Evolutionary conservation across 2,797 vertebrate genomes (phyloP).

Genomic region (Sebastes kiyomatsui): DNA sequence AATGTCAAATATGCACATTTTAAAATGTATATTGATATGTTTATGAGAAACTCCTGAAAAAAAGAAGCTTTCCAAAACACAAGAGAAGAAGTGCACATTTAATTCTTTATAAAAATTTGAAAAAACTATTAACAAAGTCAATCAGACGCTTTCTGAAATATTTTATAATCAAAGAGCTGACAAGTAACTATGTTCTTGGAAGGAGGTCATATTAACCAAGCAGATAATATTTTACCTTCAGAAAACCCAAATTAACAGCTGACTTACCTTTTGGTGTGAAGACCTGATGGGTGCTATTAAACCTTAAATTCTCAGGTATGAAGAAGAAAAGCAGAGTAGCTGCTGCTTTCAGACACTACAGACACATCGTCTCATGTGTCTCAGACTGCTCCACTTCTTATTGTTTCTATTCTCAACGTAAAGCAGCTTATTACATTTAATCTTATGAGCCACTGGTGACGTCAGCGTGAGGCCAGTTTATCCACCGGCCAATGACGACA

Average conservation of each 20-base stretch:
- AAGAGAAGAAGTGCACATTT: neutral
- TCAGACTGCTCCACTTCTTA: constrained; percentile 85
- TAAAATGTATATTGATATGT: neutral
- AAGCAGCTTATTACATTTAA: constrained; percentile 92
- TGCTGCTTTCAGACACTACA: constrained; percentile 9
- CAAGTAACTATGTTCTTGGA: neutral
- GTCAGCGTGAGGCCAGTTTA: constrained; percentile 36
- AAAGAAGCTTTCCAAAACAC: neutral
- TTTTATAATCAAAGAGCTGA: neutral
- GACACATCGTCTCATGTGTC: constrained; percentile 25
- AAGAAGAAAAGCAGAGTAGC: neutral
- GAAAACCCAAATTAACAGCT: neutral
- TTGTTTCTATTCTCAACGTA: constrained; percentile 87
- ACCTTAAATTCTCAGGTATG: neutral
- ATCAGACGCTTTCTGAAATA: neutral
- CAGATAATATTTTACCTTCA: neutral
- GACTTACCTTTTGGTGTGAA: constrained; percentile 38
- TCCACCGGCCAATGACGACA: neutral
- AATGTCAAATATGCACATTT: neutral
- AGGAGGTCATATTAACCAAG: neutral
- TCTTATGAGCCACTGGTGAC: constrained; percentile 80
- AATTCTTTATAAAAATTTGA: no score
- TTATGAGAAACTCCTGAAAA: neutral
- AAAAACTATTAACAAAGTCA: neutral
- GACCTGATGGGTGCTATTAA: neutral